Percentiles rank a stretch among this genome's conserved stretches.
Evolutionary conservation across 2,888 invertebrate species (phyloP).

Genomic region (Abrostola triplasia): DNA sequence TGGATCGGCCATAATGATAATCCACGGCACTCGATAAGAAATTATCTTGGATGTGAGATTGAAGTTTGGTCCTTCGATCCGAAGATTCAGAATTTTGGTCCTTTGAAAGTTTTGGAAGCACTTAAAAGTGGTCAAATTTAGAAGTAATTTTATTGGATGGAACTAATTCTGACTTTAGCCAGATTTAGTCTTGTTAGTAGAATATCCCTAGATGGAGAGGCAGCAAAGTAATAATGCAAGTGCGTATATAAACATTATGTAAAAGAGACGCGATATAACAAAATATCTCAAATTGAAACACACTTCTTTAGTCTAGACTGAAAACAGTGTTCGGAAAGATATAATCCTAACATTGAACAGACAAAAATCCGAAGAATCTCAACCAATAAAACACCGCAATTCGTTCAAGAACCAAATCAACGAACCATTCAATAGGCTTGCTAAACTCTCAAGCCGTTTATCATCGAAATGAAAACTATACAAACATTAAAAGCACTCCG

Average conservation of each 20-base stretch:
- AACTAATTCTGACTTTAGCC: too few relatives aligned
- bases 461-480: constrained; percentile 6
- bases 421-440: background rate
- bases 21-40: constrained; percentile 35
- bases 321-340: too few relatives aligned
- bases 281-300: too few relatives aligned
- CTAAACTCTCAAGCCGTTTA: background rate
- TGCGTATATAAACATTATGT: too few relatives aligned
- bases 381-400: background rate
- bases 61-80: constrained; percentile 20
- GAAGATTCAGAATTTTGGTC: constrained; percentile 8
- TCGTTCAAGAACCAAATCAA: background rate
- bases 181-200: too few relatives aligned
- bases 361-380: background rate
- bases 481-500: background rate
- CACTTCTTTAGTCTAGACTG: too few relatives aligned
- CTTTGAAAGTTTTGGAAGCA: background rate
- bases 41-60: constrained; percentile 34
- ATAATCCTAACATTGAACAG: too few relatives aligned
- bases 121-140: background rate
- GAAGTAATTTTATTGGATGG: too few relatives aligned
- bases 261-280: too few relatives aligned
- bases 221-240: too few relatives aligned
- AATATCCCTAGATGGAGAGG: too few relatives aligned
- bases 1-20: constrained; percentile 43